A percentile compares a stretch with the other conserved stretches of the same genome.
These are phyloP conservation scores for Perca fluviatilis DNA, from an alignment of 2,113 vertebrate species.

Conservation along the genomic window DNA sequence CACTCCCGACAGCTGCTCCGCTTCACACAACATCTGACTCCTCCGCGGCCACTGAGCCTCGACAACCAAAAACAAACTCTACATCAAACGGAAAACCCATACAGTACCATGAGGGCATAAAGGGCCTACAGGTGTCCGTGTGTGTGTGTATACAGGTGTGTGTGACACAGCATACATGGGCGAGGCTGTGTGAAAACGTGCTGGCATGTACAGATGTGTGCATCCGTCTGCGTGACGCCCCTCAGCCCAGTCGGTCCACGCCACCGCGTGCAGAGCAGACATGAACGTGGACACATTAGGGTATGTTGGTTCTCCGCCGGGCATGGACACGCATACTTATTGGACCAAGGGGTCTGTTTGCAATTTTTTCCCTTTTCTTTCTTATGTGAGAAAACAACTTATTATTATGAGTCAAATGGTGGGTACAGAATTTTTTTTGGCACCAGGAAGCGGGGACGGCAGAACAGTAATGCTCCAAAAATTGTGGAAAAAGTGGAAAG, in stretches of 20 bases:
- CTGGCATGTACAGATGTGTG: conserved; percentile 29
- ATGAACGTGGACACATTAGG: conserved; percentile 49
- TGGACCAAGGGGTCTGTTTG: conserved; percentile 33
- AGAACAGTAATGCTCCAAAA: conserved; percentile 58
- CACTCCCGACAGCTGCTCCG: conserved; percentile 39
- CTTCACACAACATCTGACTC: conserved; percentile 56
- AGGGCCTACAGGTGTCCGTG: conserved; percentile 58
- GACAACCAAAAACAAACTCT: conserved; percentile 55
- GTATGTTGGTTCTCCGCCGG: conserved; percentile 30
- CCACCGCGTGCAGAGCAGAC: conserved; percentile 38
- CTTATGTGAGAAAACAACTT: conserved; percentile 62
- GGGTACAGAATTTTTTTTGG: conserved; percentile 63
- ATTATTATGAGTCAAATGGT: conserved; percentile 62
- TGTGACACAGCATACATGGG: neutral
- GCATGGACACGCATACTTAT: conserved; percentile 25
- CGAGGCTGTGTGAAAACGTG: conserved; percentile 1
- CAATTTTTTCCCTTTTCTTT: conserved; percentile 32
- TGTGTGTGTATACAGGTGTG: conserved; percentile 32
- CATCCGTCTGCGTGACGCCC: conserved; percentile 1
- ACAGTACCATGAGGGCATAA: conserved; percentile 41
- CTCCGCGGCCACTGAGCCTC: conserved; percentile 30
- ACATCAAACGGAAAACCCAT: conserved; percentile 70
- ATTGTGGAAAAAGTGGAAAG: conserved; percentile 61
- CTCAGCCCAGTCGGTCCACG: conserved; percentile 20
- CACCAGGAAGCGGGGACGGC: conserved; percentile 31